phyloP scores from a whole-genome alignment of 2,888 invertebrate species.

The Lamellibrachia columna region DNA sequence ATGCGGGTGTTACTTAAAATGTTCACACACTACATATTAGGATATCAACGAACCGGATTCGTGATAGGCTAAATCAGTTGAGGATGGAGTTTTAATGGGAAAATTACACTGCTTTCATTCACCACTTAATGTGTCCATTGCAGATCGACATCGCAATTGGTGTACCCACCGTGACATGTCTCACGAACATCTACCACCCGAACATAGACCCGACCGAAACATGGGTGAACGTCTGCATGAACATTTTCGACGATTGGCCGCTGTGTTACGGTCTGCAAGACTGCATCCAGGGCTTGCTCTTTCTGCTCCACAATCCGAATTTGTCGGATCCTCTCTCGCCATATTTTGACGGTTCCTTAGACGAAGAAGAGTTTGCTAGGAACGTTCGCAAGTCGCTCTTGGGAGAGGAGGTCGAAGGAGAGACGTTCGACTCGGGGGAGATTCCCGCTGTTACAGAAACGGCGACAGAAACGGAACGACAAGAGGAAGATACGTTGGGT shows the following conservation, averaged over 20 bases:
- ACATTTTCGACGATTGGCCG: constrained; percentile 52
- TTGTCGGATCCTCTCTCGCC: constrained; percentile 50
- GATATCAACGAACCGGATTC: too few relatives aligned
- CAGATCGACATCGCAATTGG: constrained; percentile 94
- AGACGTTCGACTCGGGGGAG: not conserved
- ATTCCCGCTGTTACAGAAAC: not conserved
- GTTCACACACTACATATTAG: too few relatives aligned
- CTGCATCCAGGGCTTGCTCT: constrained; percentile 52
- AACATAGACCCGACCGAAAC: constrained; percentile 73
- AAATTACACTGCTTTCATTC: not conserved
- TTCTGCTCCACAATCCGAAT: constrained; percentile 55
- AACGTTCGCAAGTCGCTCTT: constrained; percentile 47
- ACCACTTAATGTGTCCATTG: not conserved
- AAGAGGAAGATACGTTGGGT: not conserved
- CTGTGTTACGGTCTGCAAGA: constrained; percentile 48
- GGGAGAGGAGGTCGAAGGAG: constrained; percentile 48
- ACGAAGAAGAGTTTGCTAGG: constrained; percentile 40
- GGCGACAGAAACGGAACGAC: not conserved
- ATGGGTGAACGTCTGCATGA: constrained; percentile 51
- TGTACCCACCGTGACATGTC: constrained; percentile 94
- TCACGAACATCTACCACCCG: constrained; percentile 94
- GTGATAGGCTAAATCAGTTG: too few relatives aligned
- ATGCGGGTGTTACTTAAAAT: too few relatives aligned
- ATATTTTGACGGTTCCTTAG: constrained; percentile 37
- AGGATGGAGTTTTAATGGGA: too few relatives aligned